phyloP scores from a whole-genome alignment of 2,888 invertebrate species.

The Mythimna pallens region DNA sequence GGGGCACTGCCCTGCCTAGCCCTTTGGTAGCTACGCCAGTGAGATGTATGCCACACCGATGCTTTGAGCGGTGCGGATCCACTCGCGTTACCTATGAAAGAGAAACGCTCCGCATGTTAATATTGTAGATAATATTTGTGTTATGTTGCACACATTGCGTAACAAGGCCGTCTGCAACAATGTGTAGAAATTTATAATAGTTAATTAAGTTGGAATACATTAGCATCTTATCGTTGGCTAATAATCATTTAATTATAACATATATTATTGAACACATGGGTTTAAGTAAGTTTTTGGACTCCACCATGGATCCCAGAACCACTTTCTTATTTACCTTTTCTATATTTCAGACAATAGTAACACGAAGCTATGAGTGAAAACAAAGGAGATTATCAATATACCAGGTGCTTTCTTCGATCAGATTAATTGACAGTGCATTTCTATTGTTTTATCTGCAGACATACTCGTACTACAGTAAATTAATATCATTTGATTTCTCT shows the following conservation, averaged over 20 bases:
- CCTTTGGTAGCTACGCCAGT: too few species aligned
- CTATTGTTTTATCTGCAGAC: conserved; percentile 33
- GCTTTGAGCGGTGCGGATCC: conserved; percentile 21
- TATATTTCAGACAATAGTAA: not conserved
- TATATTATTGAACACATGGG: conserved; percentile 60
- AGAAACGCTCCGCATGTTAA: conserved; percentile 67
- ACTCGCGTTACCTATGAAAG: conserved; percentile 55
- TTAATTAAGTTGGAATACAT: conserved; percentile 69
- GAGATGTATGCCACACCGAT: conserved; percentile 17
- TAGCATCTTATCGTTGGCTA: conserved; percentile 68
- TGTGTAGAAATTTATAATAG: conserved; percentile 69
- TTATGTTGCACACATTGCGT: conserved; percentile 67
- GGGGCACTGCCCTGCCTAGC: too few species aligned
- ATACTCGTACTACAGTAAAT: conserved; percentile 10
- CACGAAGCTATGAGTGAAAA: conserved; percentile 19
- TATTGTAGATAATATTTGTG: conserved; percentile 68
- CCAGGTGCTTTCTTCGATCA: conserved; percentile 27
- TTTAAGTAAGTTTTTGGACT: conserved; percentile 36
- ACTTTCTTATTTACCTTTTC: conserved; percentile 41
- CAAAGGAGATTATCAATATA: conserved; percentile 35
- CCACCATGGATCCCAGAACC: conserved; percentile 1
- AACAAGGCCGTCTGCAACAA: conserved; percentile 71
- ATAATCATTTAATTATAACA: conserved; percentile 66
- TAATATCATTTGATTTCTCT: conserved; percentile 31
- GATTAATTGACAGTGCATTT: conserved; percentile 33